Base-by-base conservation (phyloP, 2,113 vertebrate species). In the Misgurnus anguillicaudatus region DNA sequence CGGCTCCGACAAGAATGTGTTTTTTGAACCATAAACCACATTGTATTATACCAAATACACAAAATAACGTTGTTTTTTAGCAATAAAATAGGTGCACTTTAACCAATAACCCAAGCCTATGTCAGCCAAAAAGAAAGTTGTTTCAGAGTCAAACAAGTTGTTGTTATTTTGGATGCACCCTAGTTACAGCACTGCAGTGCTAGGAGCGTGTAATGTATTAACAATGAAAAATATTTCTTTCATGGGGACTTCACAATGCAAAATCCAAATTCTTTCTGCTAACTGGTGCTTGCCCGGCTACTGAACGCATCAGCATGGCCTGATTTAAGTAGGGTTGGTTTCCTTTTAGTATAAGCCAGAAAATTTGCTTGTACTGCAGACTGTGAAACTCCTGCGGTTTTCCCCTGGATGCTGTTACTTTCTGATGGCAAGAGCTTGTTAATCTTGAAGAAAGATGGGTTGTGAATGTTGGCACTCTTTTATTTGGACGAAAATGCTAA, bases 371-470 rank as follows among this genome's bases (percentile, higher is more conserved):
- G 60, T 51, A 19, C 13, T 77, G 57, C 62, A 72, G 36, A 58
- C 17, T 24, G 36, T 63, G 61, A 8, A n/a, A 39, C 38, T n/a
- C 39, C 7, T 72, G 69, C 41, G 53, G 53, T 58, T 70, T 70
- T 36, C 19, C 42, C 51, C 58, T 55, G 31, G 4, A 57, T 80
- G 24, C 31, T 77, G 64, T 67, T 58, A 36, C 47, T 57, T 77
- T 74, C 71, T 60, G 71, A 74, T 45, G 55, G 55, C 51, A 71
- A 57, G 69, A 19, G 51, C 13, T 19, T 61, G 53, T 73, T 57
- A 19, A 61, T 39, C 57, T 45, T 61, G 71, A 45, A 61, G 21
- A 74, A 61, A 42, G 57, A 74, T 8, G 45, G 71, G 45, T 74
- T 74, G 55, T 61, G 55, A 45, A 3, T 17, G 60, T 60, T 61